phyloP scores from a whole-genome alignment of 1,140 invertebrate species.

The Drosophila eugracilis region DNA sequence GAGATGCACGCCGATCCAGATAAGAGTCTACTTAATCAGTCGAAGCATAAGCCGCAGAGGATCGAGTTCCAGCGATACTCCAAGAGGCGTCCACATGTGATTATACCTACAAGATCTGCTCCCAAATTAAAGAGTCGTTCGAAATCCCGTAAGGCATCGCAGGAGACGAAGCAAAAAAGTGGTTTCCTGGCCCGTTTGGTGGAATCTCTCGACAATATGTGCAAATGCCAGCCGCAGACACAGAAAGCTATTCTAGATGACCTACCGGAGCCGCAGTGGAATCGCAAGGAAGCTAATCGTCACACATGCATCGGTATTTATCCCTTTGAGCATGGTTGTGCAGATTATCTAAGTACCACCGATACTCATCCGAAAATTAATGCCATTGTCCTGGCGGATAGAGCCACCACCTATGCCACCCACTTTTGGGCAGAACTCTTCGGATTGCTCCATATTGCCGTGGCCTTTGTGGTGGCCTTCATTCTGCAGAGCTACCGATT shows the following conservation, averaged over 20 bases:
- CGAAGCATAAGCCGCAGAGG: conserved; percentile 51
- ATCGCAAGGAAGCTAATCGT: conserved; percentile 52
- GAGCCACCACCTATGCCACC: conserved; percentile 86
- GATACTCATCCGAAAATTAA: conserved; percentile 87
- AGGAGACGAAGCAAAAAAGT: conserved; percentile 1
- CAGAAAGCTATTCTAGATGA: conserved; percentile 59
- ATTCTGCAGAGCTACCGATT: conserved; percentile 87
- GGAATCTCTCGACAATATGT: conserved; percentile 73
- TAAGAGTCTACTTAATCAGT: conserved; percentile 10
- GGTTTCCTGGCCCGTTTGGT: conserved; percentile 54
- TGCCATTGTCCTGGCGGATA: conserved; percentile 87
- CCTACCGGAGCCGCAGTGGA: conserved; percentile 68
- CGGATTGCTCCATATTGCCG: conserved; percentile 87
- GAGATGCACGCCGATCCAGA: conserved; percentile 65
- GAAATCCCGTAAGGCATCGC: conserved; percentile 7
- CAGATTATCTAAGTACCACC: conserved; percentile 87
- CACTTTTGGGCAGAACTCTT: conserved; percentile 89
- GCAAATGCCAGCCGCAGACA: conserved; percentile 50
- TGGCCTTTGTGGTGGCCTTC: conserved; percentile 87
- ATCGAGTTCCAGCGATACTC: conserved; percentile 79
- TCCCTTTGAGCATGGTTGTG: conserved; percentile 89
- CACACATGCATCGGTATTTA: conserved; percentile 86
- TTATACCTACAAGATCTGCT: conserved; percentile 24
- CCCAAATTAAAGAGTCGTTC: conserved; percentile 10
- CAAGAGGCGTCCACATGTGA: conserved; percentile 36